Conservation (phyloP, 1,140 invertebrate genomes). For the Drosophila arizonae region DNA sequence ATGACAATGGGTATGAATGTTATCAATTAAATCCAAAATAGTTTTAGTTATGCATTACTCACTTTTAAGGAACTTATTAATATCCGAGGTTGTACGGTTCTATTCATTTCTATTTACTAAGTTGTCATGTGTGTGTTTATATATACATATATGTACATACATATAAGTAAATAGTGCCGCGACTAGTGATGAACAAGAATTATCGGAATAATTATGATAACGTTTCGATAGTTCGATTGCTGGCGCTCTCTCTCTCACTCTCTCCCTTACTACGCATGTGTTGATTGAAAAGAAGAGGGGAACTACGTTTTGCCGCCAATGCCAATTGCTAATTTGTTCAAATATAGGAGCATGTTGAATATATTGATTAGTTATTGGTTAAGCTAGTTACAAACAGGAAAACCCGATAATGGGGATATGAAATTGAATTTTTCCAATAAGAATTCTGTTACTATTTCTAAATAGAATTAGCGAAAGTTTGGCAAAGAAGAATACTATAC, state of each 20-base stretch:
- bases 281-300: conserved; percentile 6
- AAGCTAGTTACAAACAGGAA: no score
- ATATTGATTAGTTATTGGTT: no score
- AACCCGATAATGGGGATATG: no score
- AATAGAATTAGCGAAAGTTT: no score
- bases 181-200: conserved; percentile 7
- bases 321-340: neutral
- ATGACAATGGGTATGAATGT: neutral
- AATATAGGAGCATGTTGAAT: neutral
- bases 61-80: conserved; percentile 25
- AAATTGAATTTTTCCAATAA: no score
- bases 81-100: conserved; percentile 19
- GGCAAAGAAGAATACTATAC: no score
- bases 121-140: conserved; percentile 10
- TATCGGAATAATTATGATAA: conserved; percentile 11
- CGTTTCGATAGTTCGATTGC: conserved; percentile 17
- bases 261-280: conserved; percentile 2
- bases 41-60: conserved; percentile 8
- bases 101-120: conserved; percentile 39
- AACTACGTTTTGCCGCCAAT: conserved; percentile 14
- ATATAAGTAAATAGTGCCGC: conserved; percentile 13
- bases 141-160: neutral
- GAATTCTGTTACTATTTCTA: no score
- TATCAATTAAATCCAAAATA: neutral
- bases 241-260: neutral